Evolutionary conservation across 2,888 invertebrate genomes (phyloP), one percentile per base, ranked within the genome.

Genomic region (Melinaea menophilus): DNA sequence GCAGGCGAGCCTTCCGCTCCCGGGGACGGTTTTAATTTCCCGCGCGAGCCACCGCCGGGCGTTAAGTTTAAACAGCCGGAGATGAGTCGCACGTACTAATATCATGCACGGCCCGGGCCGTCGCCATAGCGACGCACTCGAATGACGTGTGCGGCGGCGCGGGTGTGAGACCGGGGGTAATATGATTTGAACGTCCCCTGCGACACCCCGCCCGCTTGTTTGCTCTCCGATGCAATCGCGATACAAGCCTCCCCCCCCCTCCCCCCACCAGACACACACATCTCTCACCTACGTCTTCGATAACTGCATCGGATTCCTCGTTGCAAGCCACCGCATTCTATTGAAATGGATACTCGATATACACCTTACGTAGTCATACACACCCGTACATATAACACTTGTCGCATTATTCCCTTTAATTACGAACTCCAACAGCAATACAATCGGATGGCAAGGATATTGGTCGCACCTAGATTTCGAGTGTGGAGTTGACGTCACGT

Each of bases 101-200:
- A 86, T 90, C 86, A 90, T 89, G 90, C 89, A 89, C 84, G 87
- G 84, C 92, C 92, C 92, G 92, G 92, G 92, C 92, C 86, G 93
- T 93, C 91, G 91, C 92, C 92, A 91, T 92, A 91, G 93, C 92
- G 92, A 93, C 93, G 92, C 91, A 91, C 91, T 91, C 91, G 92
- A 92, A 93, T 93, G 92, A 93, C 92, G 93, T 92, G 93, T 93
- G 93, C 81, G 85, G 82, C 75, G 84, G 77, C 76, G 72, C 69
- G 79, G 82, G 88, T 84, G 85, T 85, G 86, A 81, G 87, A 79
- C 80, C 75, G 86, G 88, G 87, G 90, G 90, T 90, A 89, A 90
- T 89, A 90, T 90, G 90, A 90, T 90, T 90, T 90, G 88, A 88
- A 86, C 87, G 81, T 79, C 81, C 82, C 81, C 81, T 79, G 82